Evolutionary conservation across 2,888 invertebrate species (phyloP), one percentile per base, ranked within the genome.

Genomic region (Drosophila phalerata): DNA sequence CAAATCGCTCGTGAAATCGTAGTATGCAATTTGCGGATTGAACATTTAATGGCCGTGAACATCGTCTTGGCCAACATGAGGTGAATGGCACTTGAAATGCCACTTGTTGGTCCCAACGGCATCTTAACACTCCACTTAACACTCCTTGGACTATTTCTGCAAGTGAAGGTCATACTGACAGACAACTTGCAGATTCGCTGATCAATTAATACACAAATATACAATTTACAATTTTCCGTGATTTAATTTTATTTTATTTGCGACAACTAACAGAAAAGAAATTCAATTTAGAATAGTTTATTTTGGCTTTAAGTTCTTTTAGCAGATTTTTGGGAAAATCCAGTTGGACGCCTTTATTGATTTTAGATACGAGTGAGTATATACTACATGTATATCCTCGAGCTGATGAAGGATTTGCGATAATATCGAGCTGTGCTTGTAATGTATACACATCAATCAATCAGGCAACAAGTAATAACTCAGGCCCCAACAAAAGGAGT

Each of bases 391-490:
- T 22, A 60, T 60, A 61, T 60, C 32, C 63, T 11, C 38, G 37
- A 75, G 57, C 38, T 65, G 34, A 47, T 30, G 25, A 47, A 62
- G 79, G 64, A 61, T 58, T 73, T 74, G 55, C 57, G 60, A 78
- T 74, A 51, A 69, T 78, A 68, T 81, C 66, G 60, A 62, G 52
- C 62, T 58, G 34, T 56, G 67, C 13, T 60, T 61, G 53, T 60
- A 71, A 77, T 87, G 67, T 69, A 79, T 79, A 69, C 65, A 82
- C 82, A 79, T 82, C 81, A 81, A 82, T 82, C 81, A 82, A 85
- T 82, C 87, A 87, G 82, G 81, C 81, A 82, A 82, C 81, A 82
- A 82, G 87, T 82, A 84, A 85, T 81, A 85, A 83, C 86, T 85
- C 86, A 81, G 86, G 63, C 79, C 66, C 80, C 32, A 71, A 74